phyloP scores from a whole-genome alignment of 1,140 invertebrate species.

The Coelopa frigida region DNA sequence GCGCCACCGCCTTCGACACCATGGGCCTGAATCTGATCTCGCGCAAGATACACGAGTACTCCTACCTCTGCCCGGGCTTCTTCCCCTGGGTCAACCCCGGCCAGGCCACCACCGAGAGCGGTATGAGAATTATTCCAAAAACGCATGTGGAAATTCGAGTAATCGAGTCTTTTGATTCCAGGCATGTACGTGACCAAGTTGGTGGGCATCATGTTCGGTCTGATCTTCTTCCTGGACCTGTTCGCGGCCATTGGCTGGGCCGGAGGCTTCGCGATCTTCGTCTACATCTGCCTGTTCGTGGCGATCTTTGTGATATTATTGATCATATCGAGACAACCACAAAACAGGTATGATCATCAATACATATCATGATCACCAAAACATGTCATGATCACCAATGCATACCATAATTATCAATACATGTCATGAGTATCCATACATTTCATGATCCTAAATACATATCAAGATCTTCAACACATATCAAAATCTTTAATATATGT shows the following conservation, averaged over 20 bases:
- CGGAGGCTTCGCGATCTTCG: constrained; percentile 58
- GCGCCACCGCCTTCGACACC: constrained; percentile 45
- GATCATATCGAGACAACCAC: constrained; percentile 81
- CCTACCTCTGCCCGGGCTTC: constrained; percentile 75
- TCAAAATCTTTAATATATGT: no score
- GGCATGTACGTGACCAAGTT: constrained; percentile 83
- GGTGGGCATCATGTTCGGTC: constrained; percentile 72
- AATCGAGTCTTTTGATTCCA: no score
- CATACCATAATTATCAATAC: no score
- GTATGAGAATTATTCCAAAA: constrained; percentile 28
- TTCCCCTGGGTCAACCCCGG: constrained; percentile 83
- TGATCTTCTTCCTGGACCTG: constrained; percentile 76
- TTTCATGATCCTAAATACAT: no score
- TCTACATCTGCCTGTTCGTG: constrained; percentile 64
- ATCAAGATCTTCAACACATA: no score
- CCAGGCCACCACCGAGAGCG: constrained; percentile 72
- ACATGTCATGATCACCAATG: no score
- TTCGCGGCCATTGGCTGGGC: constrained; percentile 73
- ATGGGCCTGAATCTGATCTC: constrained; percentile 54
- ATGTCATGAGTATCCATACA: no score
- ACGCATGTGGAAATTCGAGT: not conserved
- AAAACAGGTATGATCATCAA: constrained; percentile 91
- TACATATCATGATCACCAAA: no score
- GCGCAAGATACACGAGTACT: constrained; percentile 57
- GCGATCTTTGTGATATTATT: constrained; percentile 71